Conservation (phyloP, 2,888 invertebrate genomes). For the Hemistola chrysoprasaria region DNA sequence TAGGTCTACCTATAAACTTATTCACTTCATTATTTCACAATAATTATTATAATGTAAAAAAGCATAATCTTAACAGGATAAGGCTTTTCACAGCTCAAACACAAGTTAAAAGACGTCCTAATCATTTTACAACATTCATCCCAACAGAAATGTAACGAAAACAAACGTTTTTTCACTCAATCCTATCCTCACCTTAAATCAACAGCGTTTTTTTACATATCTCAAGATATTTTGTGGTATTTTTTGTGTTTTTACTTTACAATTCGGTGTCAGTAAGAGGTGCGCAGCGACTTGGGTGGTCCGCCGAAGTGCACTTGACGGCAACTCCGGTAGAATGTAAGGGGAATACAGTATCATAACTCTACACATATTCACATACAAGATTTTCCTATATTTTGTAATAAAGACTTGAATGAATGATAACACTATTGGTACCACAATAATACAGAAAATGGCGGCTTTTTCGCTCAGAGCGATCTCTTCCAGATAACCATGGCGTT, state of each 20-base stretch:
- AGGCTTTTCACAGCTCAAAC: neutral
- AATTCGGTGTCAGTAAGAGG: slow-evolving; percentile 45
- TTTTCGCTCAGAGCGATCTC: too few relatives aligned
- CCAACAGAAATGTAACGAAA: slow-evolving; percentile 18
- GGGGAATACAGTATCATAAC: slow-evolving; percentile 6
- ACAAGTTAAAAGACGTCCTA: slow-evolving; percentile 5
- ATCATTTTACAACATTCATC: slow-evolving; percentile 10
- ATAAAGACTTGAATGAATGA: too few relatives aligned
- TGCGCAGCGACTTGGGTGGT: slow-evolving; percentile 51
- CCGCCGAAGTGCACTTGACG: slow-evolving; percentile 48
- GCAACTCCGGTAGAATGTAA: slow-evolving; percentile 23
- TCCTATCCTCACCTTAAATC: slow-evolving; percentile 18
- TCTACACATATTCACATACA: slow-evolving; percentile 2
- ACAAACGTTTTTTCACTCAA: slow-evolving; percentile 29
- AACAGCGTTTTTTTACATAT: slow-evolving; percentile 33
- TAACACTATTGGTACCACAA: too few relatives aligned
- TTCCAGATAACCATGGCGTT: too few relatives aligned
- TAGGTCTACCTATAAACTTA: too few relatives aligned
- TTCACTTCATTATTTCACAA: too few relatives aligned
- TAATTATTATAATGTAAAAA: too few relatives aligned
- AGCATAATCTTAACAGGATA: neutral
- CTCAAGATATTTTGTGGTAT: slow-evolving; percentile 20
- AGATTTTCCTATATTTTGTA: too few relatives aligned
- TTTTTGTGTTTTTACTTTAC: slow-evolving; percentile 44
- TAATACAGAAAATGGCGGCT: too few relatives aligned